Percentiles rank a stretch among this genome's conserved stretches.
Evolutionary conservation across 2,113 vertebrate species (phyloP).

Genomic region (Entelurus aequoreus): DNA sequence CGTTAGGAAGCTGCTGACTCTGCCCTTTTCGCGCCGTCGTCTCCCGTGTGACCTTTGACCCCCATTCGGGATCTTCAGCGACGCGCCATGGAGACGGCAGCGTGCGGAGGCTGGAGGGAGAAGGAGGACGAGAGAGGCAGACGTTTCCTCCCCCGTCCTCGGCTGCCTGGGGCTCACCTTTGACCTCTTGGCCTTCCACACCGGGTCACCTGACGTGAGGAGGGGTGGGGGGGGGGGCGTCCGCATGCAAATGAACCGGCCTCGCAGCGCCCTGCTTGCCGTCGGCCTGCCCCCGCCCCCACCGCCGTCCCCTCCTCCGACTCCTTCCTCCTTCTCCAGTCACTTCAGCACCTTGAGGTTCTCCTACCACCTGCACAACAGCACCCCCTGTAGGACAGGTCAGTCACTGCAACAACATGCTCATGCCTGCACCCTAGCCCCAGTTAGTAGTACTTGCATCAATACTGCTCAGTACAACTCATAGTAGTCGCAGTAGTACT

Average conservation of each 20-base stretch:
- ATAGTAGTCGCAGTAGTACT: too few relatives aligned
- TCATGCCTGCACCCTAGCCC: too few relatives aligned
- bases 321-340: constrained; percentile 59
- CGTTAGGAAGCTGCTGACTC: constrained; percentile 49
- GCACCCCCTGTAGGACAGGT: constrained; percentile 60
- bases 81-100: too few relatives aligned
- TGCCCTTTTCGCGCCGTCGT: constrained; percentile 32
- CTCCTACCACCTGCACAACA: constrained; percentile 63
- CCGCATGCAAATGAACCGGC: constrained; percentile 67
- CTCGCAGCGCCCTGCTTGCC: constrained; percentile 48
- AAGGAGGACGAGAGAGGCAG: background rate
- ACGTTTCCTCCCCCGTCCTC: background rate
- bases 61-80: background rate
- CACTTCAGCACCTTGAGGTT: constrained; percentile 72
- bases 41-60: background rate
- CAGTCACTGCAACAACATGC: constrained; percentile 17
- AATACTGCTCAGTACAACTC: too few relatives aligned
- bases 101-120: background rate
- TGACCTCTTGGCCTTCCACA: background rate
- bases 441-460: too few relatives aligned
- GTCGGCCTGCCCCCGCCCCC: constrained; percentile 24
- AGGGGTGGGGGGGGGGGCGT: background rate
- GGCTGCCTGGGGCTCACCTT: constrained; percentile 1
- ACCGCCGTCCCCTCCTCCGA: constrained; percentile 19
- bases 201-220: constrained; percentile 6